Conservation (phyloP, 2,797 vertebrate species). For the Artibeus lituratus region DNA sequence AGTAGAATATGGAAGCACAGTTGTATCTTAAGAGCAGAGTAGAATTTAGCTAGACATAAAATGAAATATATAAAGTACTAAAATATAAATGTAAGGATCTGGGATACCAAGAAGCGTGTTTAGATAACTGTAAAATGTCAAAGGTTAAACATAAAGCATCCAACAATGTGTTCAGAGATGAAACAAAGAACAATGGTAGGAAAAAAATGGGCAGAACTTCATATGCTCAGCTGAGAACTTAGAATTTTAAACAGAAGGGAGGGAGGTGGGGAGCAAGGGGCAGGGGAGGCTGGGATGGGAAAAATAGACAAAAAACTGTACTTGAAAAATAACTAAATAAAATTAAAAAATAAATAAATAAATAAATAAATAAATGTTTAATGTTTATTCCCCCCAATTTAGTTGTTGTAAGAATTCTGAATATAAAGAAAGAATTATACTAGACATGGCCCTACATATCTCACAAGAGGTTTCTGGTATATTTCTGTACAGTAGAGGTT, state of each 20-base stretch:
- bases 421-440: background rate
- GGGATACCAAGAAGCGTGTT: background rate
- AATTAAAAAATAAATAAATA: too few relatives aligned
- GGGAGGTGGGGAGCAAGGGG: too few relatives aligned
- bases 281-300: too few relatives aligned
- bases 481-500: background rate
- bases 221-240: background rate
- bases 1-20: background rate
- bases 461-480: background rate
- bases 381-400: background rate
- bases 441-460: background rate
- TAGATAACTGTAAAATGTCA: background rate
- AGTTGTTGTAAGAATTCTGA: background rate
- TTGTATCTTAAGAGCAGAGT: background rate
- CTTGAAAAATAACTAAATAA: too few relatives aligned
- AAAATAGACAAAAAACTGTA: too few relatives aligned
- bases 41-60: background rate
- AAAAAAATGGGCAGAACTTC: background rate
- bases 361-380: background rate
- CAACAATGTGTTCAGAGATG: background rate
- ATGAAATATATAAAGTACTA: background rate
- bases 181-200: background rate
- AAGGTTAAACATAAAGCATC: background rate
- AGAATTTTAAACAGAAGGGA: background rate
- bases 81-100: background rate